phyloP scores from a whole-genome alignment of 2,888 invertebrate genomes.

The Callinectes sapidus region DNA sequence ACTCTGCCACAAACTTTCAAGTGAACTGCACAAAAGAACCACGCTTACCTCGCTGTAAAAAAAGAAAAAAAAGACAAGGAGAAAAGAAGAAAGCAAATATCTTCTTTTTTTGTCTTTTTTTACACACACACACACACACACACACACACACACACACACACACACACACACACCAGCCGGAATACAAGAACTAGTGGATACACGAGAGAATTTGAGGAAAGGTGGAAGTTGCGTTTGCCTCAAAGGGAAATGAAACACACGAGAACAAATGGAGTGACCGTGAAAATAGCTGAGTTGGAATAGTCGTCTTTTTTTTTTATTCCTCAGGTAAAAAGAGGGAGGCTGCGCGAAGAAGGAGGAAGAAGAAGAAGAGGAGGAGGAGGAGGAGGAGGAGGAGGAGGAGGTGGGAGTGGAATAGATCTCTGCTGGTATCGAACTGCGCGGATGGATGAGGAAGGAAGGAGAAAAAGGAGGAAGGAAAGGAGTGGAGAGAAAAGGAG shows the following conservation, averaged over 20 bases:
- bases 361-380: not conserved
- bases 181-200: not conserved
- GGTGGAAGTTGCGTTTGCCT: not conserved
- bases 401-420: not conserved
- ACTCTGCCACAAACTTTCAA: not conserved
- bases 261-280: not conserved
- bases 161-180: not conserved
- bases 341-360: not conserved
- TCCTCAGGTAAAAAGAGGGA: not conserved
- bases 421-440: not conserved
- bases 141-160: too few relatives aligned
- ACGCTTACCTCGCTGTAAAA: not conserved
- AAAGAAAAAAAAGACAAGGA: not conserved
- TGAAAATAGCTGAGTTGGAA: constrained; percentile 36
- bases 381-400: not conserved
- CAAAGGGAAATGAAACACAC: not conserved
- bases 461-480: not conserved
- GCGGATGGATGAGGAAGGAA: not conserved
- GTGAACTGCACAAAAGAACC: not conserved
- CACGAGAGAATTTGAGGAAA: not conserved
- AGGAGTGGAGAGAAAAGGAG: not conserved
- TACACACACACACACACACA: too few relatives aligned
- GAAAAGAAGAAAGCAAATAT: not conserved
- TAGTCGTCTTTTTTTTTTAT: not conserved
- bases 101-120: not conserved